phyloP scores from a whole-genome alignment of 1,140 invertebrate species.

The Nebria ingens region DNA sequence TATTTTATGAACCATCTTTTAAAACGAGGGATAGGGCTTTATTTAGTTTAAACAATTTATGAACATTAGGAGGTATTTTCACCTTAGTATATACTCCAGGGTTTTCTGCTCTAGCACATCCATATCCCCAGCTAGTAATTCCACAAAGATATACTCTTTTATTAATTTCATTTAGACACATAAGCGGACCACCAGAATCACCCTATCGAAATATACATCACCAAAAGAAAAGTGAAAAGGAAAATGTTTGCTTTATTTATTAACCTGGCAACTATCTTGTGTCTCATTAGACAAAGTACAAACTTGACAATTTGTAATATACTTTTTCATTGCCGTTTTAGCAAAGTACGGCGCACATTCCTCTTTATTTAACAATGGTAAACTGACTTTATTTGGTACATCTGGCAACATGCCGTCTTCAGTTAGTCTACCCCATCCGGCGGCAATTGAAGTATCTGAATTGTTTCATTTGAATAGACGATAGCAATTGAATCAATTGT shows the following conservation, averaged over 20 bases:
- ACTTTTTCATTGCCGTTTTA: too few species aligned
- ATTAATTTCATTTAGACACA: conserved; percentile 27
- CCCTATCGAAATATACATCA: too few species aligned
- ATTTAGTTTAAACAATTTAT: too few species aligned
- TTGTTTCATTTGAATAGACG: too few species aligned
- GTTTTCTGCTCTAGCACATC: conserved; percentile 29
- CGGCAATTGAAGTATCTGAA: conserved; percentile 7
- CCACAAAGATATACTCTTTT: conserved; percentile 35
- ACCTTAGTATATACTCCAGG: conserved; percentile 43
- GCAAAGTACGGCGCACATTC: too few species aligned
- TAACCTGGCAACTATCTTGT: conserved; percentile 24
- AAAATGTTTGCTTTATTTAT: too few species aligned
- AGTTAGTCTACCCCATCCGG: conserved; percentile 18
- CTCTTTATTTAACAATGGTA: conserved; percentile 18
- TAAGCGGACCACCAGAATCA: conserved; percentile 38
- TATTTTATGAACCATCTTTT: too few species aligned
- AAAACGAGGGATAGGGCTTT: too few species aligned
- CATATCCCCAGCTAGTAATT: conserved; percentile 38
- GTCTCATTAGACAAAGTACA: conserved; percentile 18
- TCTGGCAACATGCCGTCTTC: conserved; percentile 16
- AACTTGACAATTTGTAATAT: conserved; percentile 18
- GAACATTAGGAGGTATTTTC: too few species aligned
- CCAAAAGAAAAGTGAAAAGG: too few species aligned
- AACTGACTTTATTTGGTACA: conserved; percentile 15
- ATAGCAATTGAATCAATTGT: too few species aligned